Evolutionary conservation across 2,113 vertebrate genomes (phyloP).

Genomic region (Pheucticus melanocephalus): DNA sequence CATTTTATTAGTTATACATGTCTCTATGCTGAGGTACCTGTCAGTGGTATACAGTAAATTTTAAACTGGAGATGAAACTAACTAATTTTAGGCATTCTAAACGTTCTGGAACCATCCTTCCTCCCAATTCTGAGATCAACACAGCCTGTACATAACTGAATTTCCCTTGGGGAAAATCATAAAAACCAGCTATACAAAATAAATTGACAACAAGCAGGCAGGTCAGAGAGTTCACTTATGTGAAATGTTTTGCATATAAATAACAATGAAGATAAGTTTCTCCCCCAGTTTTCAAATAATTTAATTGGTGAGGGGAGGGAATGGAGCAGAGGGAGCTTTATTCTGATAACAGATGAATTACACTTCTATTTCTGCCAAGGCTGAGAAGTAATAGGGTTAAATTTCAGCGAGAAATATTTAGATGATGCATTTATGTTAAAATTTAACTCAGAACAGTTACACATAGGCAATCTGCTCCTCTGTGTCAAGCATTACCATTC

Average conservation of each 20-base stretch:
- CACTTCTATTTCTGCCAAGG: not conserved
- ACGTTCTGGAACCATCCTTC: not conserved
- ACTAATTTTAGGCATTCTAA: not conserved
- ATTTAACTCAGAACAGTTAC: not conserved
- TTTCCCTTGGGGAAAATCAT: not conserved
- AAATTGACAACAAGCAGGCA: not conserved
- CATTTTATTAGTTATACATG: not conserved
- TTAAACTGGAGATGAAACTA: not conserved
- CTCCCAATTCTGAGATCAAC: not conserved
- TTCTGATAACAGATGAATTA: not conserved
- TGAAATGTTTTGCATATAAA: not conserved
- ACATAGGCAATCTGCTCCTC: not conserved
- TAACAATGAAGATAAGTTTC: not conserved
- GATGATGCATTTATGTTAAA: not conserved
- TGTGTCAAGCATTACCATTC: not conserved
- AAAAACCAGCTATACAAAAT: not conserved
- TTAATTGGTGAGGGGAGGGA: not conserved
- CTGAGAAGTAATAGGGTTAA: not conserved
- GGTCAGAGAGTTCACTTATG: not conserved
- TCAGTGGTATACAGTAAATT: not conserved
- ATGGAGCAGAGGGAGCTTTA: rapidly evolving
- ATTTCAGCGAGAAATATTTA: not conserved
- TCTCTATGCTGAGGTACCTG: not conserved
- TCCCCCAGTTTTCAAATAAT: not conserved
- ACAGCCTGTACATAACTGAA: not conserved